Evolutionary conservation across 2,888 invertebrate species (phyloP), one percentile per base, ranked within the genome.

Genomic region (Heliothis peltigera): DNA sequence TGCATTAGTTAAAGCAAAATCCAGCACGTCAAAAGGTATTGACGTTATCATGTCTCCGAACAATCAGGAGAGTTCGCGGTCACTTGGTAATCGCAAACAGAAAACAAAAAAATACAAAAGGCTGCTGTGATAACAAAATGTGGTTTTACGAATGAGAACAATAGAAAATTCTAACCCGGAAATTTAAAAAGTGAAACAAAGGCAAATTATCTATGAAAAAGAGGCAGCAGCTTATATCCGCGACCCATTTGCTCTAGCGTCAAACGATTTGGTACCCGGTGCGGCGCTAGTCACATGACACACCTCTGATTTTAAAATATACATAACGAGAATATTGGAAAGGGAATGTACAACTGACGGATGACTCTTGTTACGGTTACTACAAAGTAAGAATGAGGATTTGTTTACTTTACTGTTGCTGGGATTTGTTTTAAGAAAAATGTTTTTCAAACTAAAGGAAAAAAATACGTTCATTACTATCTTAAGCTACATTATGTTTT

Each of bases 161-260:
- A 91, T 88, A 86, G 81, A 88, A 89, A 91, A 90, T 86, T 86
- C 87, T 86, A 87, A 84, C 82, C 77, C 85, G 89, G 90, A 91
- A 92, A 92, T 92, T 92, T 91, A 91, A 84, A 92, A 89, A 84
- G 79, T 86, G 86, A 87, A 91, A 92, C 90, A 92, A 91, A 89
- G 87, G 89, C 85, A 88, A 92, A 92, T 91, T 90, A 86, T 81
- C 87, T 87, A 89, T 89, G 87, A 89, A 88, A 85, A 84, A 85
- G 84, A 85, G 84, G 79, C 77, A 80, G 77, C 83, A 84, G 77
- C 85, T 81, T 84, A 80, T 81, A 81, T 68, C 79, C 80, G 66
- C 25, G 18, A 83, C 82, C 86, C 88, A 85, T 91, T 89, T 77
- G 70, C 82, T 83, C 77, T 90, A 89, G 91, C 87, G 87, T 88